These are phyloP conservation scores for Rosalia funebris DNA, from an alignment of 2,888 invertebrate genomes.

Conservation along the genomic window DNA sequence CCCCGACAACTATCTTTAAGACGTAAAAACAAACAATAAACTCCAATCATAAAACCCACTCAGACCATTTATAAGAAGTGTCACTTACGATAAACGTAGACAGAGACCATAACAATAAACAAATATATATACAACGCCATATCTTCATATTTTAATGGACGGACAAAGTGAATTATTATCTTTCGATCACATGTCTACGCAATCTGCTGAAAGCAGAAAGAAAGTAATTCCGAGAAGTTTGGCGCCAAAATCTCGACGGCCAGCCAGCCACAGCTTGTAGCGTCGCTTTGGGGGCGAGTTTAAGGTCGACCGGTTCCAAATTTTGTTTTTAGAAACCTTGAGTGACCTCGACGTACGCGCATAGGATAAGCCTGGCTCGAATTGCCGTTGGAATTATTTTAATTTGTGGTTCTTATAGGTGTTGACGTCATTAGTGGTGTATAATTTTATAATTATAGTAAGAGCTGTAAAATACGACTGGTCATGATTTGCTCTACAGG, in stretches of 20 bases:
- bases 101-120: not conserved
- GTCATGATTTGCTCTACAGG: too few relatives aligned
- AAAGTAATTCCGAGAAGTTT: conserved; percentile 3
- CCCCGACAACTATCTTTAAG: too few relatives aligned
- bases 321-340: conserved; percentile 19
- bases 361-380: not conserved
- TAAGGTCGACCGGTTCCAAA: conserved; percentile 23
- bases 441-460: not conserved
- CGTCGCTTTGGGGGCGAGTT: not conserved
- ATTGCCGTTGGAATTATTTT: conserved; percentile 3
- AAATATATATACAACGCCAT: not conserved
- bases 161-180: conserved; percentile 15
- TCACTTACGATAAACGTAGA: too few relatives aligned
- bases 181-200: not conserved
- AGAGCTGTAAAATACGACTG: too few relatives aligned
- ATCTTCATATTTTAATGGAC: conserved; percentile 20
- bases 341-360: not conserved
- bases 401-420: not conserved
- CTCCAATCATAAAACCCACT: too few relatives aligned
- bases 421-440: not conserved
- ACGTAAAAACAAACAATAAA: too few relatives aligned
- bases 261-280: conserved; percentile 1
- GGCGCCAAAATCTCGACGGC: conserved; percentile 22
- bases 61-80: too few relatives aligned
- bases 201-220: conserved; percentile 8